These are phyloP conservation scores for Tragopan temminckii DNA, from an alignment of 2,797 vertebrate species.

Conservation along the genomic window DNA sequence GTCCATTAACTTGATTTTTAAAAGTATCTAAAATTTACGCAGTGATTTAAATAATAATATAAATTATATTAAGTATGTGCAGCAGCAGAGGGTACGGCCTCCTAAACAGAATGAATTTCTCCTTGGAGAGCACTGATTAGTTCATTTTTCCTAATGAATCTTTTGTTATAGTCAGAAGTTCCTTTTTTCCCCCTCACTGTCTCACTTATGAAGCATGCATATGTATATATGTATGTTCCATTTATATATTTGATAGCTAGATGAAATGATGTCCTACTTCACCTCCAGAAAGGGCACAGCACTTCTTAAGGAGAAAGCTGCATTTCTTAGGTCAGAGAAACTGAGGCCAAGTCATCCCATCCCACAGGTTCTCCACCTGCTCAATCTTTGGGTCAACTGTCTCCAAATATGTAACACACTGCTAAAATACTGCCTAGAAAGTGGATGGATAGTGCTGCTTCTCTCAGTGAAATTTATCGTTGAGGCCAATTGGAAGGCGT, in stretches of 20 bases:
- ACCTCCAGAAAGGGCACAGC: constrained; percentile 66
- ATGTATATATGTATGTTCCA: constrained; percentile 66
- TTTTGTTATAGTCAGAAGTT: constrained; percentile 74
- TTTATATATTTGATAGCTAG: constrained; percentile 56
- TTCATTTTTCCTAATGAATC: constrained; percentile 80
- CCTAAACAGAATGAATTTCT: constrained; percentile 76
- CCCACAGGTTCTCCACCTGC: not conserved
- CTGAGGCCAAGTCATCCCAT: not conserved
- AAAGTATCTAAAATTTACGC: constrained; percentile 80
- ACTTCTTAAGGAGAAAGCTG: constrained; percentile 5
- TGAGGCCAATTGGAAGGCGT: constrained; percentile 7
- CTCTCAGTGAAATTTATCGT: not conserved
- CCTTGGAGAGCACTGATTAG: constrained; percentile 74
- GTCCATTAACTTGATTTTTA: constrained; percentile 78
- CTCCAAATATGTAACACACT: not conserved
- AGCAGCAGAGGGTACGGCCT: constrained; percentile 70
- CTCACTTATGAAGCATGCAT: constrained; percentile 67
- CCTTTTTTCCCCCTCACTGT: constrained; percentile 54
- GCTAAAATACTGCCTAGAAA: not conserved
- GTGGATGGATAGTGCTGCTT: not conserved
- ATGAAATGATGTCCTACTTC: constrained; percentile 50
- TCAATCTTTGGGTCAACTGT: not conserved
- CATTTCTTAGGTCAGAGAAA: constrained; percentile 15
- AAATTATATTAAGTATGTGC: constrained; percentile 77
- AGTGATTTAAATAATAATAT: constrained; percentile 80